Conservation (phyloP, 2,888 invertebrate genomes). For the Frankliniella fusca region DNA sequence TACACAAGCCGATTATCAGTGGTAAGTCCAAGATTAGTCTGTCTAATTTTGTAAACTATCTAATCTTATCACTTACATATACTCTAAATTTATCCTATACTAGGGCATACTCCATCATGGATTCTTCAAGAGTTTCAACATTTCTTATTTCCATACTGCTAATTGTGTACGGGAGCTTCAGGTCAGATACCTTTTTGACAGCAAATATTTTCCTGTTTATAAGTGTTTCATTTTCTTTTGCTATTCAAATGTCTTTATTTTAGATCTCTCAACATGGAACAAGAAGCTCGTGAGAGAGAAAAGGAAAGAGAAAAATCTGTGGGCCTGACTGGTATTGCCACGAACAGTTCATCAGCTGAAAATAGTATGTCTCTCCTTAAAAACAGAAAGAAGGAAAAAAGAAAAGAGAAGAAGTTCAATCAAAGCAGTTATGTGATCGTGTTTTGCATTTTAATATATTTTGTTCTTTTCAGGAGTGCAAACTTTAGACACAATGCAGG, state of each 20-base stretch:
- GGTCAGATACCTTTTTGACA: conserved; percentile 45
- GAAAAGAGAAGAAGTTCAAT: no score
- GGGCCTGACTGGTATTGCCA: conserved; percentile 57
- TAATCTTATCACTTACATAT: not conserved
- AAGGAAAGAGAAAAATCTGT: conserved; percentile 68
- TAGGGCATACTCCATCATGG: conserved; percentile 94
- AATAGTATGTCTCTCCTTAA: conserved; percentile 49
- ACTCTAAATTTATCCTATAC: conserved; percentile 32
- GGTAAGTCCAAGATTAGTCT: conserved; percentile 27
- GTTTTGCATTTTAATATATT: conserved; percentile 29
- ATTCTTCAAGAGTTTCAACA: conserved; percentile 93
- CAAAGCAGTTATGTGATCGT: not conserved
- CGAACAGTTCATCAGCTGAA: conserved; percentile 48
- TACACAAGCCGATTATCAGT: conserved; percentile 35
- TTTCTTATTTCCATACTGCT: conserved; percentile 95
- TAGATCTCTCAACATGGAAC: conserved; percentile 92
- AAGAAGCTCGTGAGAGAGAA: conserved; percentile 80
- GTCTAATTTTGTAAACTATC: not conserved
- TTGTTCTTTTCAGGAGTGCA: conserved; percentile 64
- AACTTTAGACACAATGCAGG: conserved; percentile 95
- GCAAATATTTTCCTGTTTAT: not conserved
- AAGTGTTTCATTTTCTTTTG: conserved; percentile 29
- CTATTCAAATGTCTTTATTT: not conserved
- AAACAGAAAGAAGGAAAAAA: not conserved
- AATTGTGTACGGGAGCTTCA: conserved; percentile 94